Base-by-base conservation (phyloP, 2,113 vertebrate species). In the Saimiri boliviensis region DNA sequence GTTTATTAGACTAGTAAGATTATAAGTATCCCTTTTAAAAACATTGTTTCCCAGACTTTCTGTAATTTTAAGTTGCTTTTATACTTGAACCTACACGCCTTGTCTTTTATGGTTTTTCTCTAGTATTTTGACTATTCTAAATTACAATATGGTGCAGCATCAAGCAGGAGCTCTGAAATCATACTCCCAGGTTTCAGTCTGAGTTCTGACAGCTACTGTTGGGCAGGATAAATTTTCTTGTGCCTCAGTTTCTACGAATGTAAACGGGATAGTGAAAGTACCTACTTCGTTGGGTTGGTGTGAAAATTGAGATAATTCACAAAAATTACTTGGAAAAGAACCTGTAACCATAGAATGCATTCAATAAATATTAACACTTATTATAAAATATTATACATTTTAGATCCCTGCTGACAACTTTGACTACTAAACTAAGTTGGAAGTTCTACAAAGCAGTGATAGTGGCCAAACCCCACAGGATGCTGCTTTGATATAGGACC, bases 391-490 rank as follows among this genome's bases (percentile, higher is more conserved):
- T 49, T 68, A 79, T 42, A 73, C 37, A 11, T 80, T 80, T 45
- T 58, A 20, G 17, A 63, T 81, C 42, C 60, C 35, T 93, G 79
- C 74, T 93, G 60, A 82, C 73, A 94, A 88, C 79, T 79, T 8
- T 94, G 40, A 95, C 77, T 66, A 63, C 74, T 23, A 95, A 95
- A 95, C 45, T 94, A 56, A 93, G 86, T 52, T 95, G 54, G 79
- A 96, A 89, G 68, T 91, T 93, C 86, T 86, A 89, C 73, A 95
- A 95, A 95, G 83, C 63, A 89, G 47, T 45, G 76, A 94, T 8
- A 54, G 83, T 73, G 87, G 93, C 94, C 84, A 97, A 95, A 89
- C 20, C 49, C 74, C 91, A 87, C 80, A 95, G 83, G 80, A 96
- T 54, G 76, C n/a, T 76, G 86, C 86, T 97, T 94, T 94, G 86